phyloP scores from a whole-genome alignment of 2,888 invertebrate species.

The Stenurella melanura region DNA sequence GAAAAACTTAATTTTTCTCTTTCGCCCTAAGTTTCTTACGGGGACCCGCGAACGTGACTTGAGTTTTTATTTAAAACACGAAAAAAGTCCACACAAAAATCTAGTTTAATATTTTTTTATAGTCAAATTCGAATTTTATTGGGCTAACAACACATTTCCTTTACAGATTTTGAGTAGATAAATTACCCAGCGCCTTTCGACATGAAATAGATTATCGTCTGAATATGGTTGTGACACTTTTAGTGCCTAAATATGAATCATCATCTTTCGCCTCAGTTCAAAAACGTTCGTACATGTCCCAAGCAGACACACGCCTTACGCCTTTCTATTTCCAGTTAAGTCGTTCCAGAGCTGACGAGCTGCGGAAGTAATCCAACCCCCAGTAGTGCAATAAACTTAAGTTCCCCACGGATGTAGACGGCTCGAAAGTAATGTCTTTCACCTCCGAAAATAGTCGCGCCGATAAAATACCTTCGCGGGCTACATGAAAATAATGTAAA shows the following conservation, averaged over 20 bases:
- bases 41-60: too few relatives aligned
- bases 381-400: constrained; percentile 29
- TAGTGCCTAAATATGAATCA: not conserved
- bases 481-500: constrained; percentile 20
- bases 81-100: too few relatives aligned
- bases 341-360: constrained; percentile 10
- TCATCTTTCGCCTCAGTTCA: not conserved
- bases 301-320: not conserved
- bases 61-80: too few relatives aligned
- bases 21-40: too few relatives aligned
- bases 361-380: constrained; percentile 33
- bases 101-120: too few relatives aligned
- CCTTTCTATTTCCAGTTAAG: constrained; percentile 17
- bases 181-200: too few relatives aligned
- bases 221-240: too few relatives aligned
- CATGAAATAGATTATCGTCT: too few relatives aligned
- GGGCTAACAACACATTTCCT: too few relatives aligned
- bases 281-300: not conserved
- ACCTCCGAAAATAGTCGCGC: constrained; percentile 18
- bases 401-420: constrained; percentile 16
- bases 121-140: too few relatives aligned
- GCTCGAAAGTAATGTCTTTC: not conserved
- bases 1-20: too few relatives aligned
- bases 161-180: too few relatives aligned
- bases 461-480: constrained; percentile 25